Base-by-base conservation (phyloP, 2,113 vertebrate genomes). In the Nasalis larvatus region DNA sequence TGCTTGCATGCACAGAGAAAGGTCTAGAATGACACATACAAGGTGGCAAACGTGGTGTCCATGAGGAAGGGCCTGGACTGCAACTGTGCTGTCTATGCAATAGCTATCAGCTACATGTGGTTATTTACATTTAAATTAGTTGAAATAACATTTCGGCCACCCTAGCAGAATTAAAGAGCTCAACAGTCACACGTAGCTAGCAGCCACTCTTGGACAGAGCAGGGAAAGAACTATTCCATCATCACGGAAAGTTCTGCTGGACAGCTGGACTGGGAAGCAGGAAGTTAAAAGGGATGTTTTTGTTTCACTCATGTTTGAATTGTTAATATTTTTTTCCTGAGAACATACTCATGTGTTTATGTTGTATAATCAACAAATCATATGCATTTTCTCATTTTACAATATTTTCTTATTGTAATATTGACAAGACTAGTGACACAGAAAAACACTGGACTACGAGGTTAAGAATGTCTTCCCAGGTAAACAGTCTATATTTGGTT, bases 291-390 rank as follows among this genome's bases (percentile, higher is more conserved):
- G 40, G 16, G 12, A n/a, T 1, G 12, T 63, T 35, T 73, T 11
- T 20, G 27, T n/a, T 37, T 92, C 80, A 95, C 6, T 54, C 17
- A 37, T 68, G 12, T 86, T 60, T 69, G 69, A 93, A 60, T 4
- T 56, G 20, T 35, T 58, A 54, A 86, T 17, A 13, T 37, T 60
- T 54, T 86, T 56, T 23, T 60, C 54, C 27, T 32, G 92, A 25
- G 32, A 92, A 69, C 32, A 71, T 4, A 93, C 18, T 60, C 2
- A 23, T 25, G 27, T 52, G 63, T 40, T 69, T 91, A n/a, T 60
- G 20, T n/a, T 92, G 13, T 40, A 86, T 21, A 91, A 81, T 52
- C 23, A 78, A 95, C 27, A 77, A 77, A 82, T 30, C 4, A 85
- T 23, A 81, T 60, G 8, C 35, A 68, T 58, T 40, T 30, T 91